Percentiles rank a stretch among this genome's conserved stretches.
These are phyloP conservation scores for Mechanitis messenoides DNA, from an alignment of 2,888 invertebrate species.

Conservation along the genomic window DNA sequence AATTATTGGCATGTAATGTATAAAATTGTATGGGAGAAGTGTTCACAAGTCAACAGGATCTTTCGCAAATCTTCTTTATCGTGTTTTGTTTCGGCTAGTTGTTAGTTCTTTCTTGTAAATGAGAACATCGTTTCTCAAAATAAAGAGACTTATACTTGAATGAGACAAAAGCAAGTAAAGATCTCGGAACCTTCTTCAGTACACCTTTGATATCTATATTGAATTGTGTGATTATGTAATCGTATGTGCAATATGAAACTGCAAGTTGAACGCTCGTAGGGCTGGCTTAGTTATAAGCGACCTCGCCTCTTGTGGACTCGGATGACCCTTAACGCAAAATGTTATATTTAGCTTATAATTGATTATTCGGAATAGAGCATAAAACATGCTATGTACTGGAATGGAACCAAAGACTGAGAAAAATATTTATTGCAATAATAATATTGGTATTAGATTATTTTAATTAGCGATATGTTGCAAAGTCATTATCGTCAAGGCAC, in stretches of 20 bases:
- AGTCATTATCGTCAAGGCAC: conserved; percentile 12
- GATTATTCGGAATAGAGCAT: conserved; percentile 45
- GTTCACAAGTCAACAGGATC: too few species aligned
- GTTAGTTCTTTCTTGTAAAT: too few species aligned
- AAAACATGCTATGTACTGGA: conserved; percentile 56
- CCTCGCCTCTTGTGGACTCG: conserved; percentile 6
- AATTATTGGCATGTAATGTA: too few species aligned
- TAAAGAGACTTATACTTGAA: too few species aligned
- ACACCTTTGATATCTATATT: conserved; percentile 48
- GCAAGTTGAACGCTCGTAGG: conserved; percentile 16
- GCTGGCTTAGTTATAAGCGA: conserved; percentile 8
- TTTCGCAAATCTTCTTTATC: too few species aligned
- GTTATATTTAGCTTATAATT: conserved; percentile 38
- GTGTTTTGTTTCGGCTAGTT: too few species aligned
- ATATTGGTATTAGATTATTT: conserved; percentile 63
- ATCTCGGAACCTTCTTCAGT: background rate
- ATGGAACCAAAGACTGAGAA: conserved; percentile 69
- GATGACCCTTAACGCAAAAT: conserved; percentile 38
- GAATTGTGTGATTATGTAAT: conserved; percentile 62
- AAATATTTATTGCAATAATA: conserved; percentile 60
- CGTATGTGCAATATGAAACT: conserved; percentile 58
- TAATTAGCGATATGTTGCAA: conserved; percentile 33
- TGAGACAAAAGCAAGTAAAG: background rate
- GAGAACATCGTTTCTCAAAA: too few species aligned
- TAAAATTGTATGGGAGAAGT: too few species aligned